Base-by-base conservation (phyloP, 2,797 vertebrate species). In the Trachops cirrhosus region DNA sequence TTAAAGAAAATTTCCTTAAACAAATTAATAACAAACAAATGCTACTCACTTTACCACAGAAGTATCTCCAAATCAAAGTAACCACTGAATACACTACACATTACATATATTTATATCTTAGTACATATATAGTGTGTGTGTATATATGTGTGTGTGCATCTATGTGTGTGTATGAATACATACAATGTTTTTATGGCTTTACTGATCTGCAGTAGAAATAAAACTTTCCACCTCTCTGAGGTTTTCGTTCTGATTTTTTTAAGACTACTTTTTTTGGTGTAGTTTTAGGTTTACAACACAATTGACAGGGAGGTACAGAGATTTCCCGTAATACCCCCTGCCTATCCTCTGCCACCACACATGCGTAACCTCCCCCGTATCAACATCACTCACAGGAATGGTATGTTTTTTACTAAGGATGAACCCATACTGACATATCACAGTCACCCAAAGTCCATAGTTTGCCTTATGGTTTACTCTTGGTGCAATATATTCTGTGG, bases 1-100 rank as follows among this genome's bases (percentile, higher is more conserved):
- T 93, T 98, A 94, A 92, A 97, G 88, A 88, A 98, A 94, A 64
- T 26, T 74, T 88, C 32, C 29, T 70, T 95, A 83, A 95, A 82
- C 95, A 92, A 95, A 93, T 68, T 74, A 91, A 26, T 93, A 86
- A 92, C 32, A 73, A 91, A 84, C 26, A 94, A 84, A 86, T 44
- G 91, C 59, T 14, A 89, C 6, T 80, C 79, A 59, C 14, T 89
- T 64, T 68, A 93, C 7, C 39, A 88, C 0, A 37, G 9, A 84
- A 80, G 16, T 48, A 50, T 80, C 68, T 90, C 94, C 94, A 93
- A 92, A 22, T 5, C 32, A 39, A 86, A 94, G 75, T 46, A 94
- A 89, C 39, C 77, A 18, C 18, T 80, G 18, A 5, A 18, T 50
- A 86, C 16, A 91, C 26, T 84, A 85, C 4, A 86, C 22, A 22